Evolutionary conservation across 2,797 vertebrate species (phyloP).

Genomic region (Phaenicophaeus curvirostris): DNA sequence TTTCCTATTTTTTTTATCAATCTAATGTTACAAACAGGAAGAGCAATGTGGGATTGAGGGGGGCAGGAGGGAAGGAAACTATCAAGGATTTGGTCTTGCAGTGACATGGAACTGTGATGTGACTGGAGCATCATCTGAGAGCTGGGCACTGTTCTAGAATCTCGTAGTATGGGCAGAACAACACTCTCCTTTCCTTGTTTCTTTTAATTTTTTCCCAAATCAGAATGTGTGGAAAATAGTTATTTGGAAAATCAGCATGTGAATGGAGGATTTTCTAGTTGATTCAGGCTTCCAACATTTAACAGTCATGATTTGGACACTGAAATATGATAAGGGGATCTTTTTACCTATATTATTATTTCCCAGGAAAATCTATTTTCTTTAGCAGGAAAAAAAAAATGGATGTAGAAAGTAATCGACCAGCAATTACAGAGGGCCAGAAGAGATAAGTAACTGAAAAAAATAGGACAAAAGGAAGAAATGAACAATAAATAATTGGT

Average conservation of each 20-base stretch:
- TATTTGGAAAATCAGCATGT: background rate
- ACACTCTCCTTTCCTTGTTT: background rate
- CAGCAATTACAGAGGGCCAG: background rate
- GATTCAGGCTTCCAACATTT: background rate
- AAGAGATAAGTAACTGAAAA: background rate
- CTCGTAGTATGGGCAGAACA: rapidly evolving
- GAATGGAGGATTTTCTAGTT: background rate
- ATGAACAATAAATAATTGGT: background rate
- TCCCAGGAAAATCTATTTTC: background rate
- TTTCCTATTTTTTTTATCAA: slow-evolving; percentile 36
- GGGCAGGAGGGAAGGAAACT: background rate
- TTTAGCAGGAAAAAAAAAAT: background rate
- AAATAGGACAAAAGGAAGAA: background rate
- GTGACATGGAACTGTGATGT: background rate
- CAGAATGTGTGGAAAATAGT: background rate
- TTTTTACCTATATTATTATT: background rate
- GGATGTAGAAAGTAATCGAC: background rate
- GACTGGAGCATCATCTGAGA: background rate
- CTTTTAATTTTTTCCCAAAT: background rate
- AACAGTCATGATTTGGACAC: background rate
- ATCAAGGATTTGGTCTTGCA: background rate
- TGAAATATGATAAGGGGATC: background rate
- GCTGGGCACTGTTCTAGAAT: background rate
- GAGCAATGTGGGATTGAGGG: background rate
- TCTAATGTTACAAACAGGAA: background rate